These are phyloP conservation scores for Pseudonaja textilis DNA, from an alignment of 2,113 vertebrate species.

Conservation along the genomic window DNA sequence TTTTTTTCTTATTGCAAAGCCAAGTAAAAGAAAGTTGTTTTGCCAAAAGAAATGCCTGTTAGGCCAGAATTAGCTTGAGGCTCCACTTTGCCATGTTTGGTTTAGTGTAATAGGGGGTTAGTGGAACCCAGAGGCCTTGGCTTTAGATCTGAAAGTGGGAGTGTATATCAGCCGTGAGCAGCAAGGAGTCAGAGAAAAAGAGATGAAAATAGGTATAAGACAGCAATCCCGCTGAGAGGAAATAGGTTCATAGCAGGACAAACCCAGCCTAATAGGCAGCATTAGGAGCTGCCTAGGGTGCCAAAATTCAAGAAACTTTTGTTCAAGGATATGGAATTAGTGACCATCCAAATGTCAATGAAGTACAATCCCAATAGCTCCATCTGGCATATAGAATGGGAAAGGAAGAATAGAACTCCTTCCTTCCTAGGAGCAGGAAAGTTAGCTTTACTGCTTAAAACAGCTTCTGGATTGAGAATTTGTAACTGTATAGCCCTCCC, in stretches of 20 bases:
- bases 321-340: neutral
- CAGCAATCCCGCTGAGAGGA: neutral
- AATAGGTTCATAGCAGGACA: neutral
- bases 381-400: neutral
- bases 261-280: neutral
- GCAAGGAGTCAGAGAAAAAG: neutral
- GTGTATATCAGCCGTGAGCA: slow-evolving; percentile 19
- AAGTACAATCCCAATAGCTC: neutral
- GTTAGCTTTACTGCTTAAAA: neutral
- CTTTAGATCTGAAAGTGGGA: slow-evolving; percentile 29
- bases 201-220: neutral
- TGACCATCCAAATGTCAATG: neutral
- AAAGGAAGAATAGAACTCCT: neutral
- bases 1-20: slow-evolving; percentile 42
- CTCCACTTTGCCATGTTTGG: slow-evolving; percentile 27
- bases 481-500: neutral
- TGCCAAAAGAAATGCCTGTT: slow-evolving; percentile 52
- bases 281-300: neutral
- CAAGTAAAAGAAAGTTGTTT: slow-evolving; percentile 47
- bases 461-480: neutral
- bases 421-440: neutral
- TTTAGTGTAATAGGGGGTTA: neutral
- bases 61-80: slow-evolving; percentile 1
- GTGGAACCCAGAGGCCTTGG: slow-evolving; percentile 13
- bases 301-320: neutral